Percentiles rank a stretch among this genome's conserved stretches.
phyloP scores from a whole-genome alignment of 1,140 invertebrate species.

The Plodia interpunctella region DNA sequence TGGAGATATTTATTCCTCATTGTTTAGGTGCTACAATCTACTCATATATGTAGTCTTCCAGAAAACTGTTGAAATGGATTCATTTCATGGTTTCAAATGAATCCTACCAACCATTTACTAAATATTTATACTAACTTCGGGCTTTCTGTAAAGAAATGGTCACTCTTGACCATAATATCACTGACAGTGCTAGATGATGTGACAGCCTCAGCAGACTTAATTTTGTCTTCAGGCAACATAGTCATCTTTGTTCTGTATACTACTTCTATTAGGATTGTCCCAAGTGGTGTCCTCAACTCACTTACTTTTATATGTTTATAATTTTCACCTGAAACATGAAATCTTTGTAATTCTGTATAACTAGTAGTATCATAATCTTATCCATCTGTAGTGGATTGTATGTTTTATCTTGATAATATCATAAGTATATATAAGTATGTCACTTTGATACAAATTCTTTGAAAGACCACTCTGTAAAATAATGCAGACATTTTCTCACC shows the following conservation, averaged over 20 bases:
- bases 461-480: not conserved
- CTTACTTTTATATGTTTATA: constrained; percentile 59
- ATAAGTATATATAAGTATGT: not conserved
- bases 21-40: no score
- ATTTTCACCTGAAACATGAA: constrained; percentile 45
- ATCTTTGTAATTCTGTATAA: no score
- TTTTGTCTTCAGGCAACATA: constrained; percentile 45
- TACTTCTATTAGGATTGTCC: constrained; percentile 56
- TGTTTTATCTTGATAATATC: not conserved
- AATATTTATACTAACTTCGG: constrained; percentile 40
- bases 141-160: constrained; percentile 57
- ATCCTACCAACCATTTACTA: no score
- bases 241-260: constrained; percentile 64
- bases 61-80: no score
- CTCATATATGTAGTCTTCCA: no score
- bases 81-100: no score
- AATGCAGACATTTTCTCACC: constrained; percentile 30
- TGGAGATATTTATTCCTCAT: no score
- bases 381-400: not conserved
- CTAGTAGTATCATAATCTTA: no score
- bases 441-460: no score
- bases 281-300: constrained; percentile 55
- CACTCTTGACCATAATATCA: constrained; percentile 59
- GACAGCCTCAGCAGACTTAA: constrained; percentile 23
- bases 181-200: constrained; percentile 14